Base-by-base conservation (phyloP, 2,113 vertebrate species). In the Panthera tigris region DNA sequence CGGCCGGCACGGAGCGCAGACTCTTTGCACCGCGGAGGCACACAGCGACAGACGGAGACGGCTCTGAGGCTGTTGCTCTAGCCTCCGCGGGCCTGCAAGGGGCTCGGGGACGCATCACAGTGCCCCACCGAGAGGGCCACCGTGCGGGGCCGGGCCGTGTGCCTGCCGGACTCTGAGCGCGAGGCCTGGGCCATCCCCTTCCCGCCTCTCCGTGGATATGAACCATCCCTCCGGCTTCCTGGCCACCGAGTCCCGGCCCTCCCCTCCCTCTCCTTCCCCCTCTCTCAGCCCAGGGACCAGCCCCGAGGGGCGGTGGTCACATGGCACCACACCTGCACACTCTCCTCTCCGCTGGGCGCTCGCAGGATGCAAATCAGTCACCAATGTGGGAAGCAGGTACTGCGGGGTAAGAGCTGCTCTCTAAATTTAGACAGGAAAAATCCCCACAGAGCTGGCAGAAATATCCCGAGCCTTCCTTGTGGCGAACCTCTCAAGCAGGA, bases 331-430 rank as follows among this genome's bases (percentile, higher is more conserved):
- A 65, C 66, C 88, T 79, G 84, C 3, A 6, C 9, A 39, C 80
- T 80, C 73, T 93, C 29, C 81, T 50, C 66, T 31, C 65, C 21
- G 5, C 65, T 87, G 83, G 73, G 65, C 27, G 74, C 68, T 92
- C 36, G 82, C 36, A 5, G 89, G 91, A 90, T 78, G 63, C 71
- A 69, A 86, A 92, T 68, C 82, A 88, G 74, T n/a, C 91, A 78
- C 84, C 55, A 39, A 69, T n/a, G 80, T 96, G 97, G 94, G 97
- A 95, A 96, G 95, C 57, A 81, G 87, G 97, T 93, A 96, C 55
- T 21, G 66, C 41, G 68, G 91, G 89, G 79, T 88, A 93, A 94
- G 69, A 31, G 68, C 94, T 89, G 50, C 94, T 98, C 23, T 82
- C 95, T 97, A 96, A 96, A 96, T 95, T 93, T 92, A 96, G 89